These are phyloP conservation scores for Epinotia brunnichana DNA, from an alignment of 2,888 invertebrate genomes.

Conservation along the genomic window DNA sequence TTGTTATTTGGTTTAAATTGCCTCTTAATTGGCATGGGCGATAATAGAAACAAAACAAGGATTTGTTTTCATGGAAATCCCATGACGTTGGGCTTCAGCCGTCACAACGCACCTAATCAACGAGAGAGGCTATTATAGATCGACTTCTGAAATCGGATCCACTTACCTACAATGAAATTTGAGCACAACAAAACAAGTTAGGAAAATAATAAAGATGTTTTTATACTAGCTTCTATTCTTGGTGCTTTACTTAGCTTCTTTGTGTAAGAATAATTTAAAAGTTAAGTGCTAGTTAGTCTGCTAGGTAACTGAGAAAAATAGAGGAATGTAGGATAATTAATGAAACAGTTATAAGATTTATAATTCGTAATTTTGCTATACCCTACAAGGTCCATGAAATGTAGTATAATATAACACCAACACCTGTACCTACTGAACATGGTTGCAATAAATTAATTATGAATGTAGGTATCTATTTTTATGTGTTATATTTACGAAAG, in stretches of 20 bases:
- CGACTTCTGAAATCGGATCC: slow-evolving; percentile 19
- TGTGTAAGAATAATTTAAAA: background rate
- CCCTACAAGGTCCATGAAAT: no score
- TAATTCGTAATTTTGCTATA: no score
- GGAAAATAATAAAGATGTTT: background rate
- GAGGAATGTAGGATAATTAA: no score
- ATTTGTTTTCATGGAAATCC: slow-evolving; percentile 14
- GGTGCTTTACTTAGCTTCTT: background rate
- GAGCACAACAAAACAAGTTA: slow-evolving; percentile 20
- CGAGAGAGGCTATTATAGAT: slow-evolving; percentile 24
- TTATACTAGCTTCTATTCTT: background rate
- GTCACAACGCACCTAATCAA: slow-evolving; percentile 23
- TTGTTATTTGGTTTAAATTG: no score
- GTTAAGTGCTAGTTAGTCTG: background rate
- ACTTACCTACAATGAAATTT: slow-evolving; percentile 2
- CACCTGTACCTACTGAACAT: no score
- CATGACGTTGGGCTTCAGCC: background rate
- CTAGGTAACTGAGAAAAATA: background rate
- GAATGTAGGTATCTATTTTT: background rate
- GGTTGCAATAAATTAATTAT: no score
- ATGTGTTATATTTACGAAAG: background rate
- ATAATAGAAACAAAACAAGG: slow-evolving; percentile 20
- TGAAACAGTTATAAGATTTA: no score
- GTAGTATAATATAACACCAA: no score
- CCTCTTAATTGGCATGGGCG: slow-evolving; percentile 9